Evolutionary conservation across 1,140 invertebrate genomes (phyloP).

Genomic region (Megalonaias nervosa): DNA sequence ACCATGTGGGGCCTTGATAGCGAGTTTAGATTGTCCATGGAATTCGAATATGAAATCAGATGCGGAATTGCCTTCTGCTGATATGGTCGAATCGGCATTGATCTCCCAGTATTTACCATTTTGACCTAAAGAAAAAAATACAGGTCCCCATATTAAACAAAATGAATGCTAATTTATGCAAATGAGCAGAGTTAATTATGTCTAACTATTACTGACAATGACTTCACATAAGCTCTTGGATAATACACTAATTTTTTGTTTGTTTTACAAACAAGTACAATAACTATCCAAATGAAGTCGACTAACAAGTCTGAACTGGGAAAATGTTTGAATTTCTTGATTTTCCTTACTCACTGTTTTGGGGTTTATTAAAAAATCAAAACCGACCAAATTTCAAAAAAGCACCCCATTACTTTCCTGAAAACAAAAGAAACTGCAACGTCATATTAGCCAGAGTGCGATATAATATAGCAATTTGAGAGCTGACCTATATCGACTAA

Average conservation of each 20-base stretch:
- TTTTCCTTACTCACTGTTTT: too few species aligned
- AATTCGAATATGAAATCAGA: constrained; percentile 94
- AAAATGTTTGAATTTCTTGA: too few species aligned
- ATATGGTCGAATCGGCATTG: constrained; percentile 85
- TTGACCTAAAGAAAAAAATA: constrained; percentile 78
- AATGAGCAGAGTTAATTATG: background rate
- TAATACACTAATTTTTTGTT: background rate
- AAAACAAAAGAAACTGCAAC: too few species aligned
- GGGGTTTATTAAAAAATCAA: too few species aligned
- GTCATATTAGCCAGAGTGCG: too few species aligned
- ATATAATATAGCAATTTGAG: too few species aligned
- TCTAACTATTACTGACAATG: background rate
- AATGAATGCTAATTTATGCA: background rate
- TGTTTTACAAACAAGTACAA: too few species aligned
- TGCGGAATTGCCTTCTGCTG: constrained; percentile 87
- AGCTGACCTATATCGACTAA: too few species aligned
- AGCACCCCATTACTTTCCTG: too few species aligned
- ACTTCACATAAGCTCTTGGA: background rate
- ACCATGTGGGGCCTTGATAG: constrained; percentile 85
- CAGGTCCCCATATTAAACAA: background rate
- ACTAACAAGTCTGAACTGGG: too few species aligned
- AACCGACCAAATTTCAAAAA: too few species aligned
- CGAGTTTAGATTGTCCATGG: constrained; percentile 90
- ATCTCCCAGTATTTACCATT: constrained; percentile 88
- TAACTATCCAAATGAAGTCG: too few species aligned